These are phyloP conservation scores for Lycocorax pyrrhopterus DNA, from an alignment of 2,113 vertebrate species.

Conservation along the genomic window DNA sequence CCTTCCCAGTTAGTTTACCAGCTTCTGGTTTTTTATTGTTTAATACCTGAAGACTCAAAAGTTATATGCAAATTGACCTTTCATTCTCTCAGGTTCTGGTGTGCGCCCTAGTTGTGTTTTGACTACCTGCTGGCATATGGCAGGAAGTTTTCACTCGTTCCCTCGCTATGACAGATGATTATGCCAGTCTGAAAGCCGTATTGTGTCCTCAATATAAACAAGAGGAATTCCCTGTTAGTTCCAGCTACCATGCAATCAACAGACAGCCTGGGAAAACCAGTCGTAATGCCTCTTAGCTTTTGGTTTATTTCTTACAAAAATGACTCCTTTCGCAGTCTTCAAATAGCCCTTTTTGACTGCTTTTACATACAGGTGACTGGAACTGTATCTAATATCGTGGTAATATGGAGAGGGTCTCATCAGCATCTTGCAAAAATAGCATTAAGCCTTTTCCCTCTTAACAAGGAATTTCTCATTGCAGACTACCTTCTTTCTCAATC, in stretches of 20 bases:
- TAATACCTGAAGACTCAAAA: background rate
- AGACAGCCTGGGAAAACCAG: background rate
- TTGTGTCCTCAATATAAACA: background rate
- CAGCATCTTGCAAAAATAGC: background rate
- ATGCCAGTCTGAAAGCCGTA: background rate
- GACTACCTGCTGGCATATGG: background rate
- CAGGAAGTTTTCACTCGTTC: background rate
- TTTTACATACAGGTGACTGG: background rate
- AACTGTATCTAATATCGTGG: background rate
- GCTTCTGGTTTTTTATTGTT: background rate
- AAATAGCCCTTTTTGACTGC: background rate
- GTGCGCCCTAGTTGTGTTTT: background rate
- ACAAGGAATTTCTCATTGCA: background rate
- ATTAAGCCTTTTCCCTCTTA: background rate
- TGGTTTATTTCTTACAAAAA: background rate
- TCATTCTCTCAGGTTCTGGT: background rate
- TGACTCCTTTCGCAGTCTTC: background rate
- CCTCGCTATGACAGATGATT: background rate
- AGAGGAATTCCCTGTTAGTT: background rate
- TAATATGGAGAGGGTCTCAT: background rate
- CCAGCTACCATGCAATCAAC: background rate
- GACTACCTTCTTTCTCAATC: background rate
- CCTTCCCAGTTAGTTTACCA: background rate
- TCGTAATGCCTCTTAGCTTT: background rate
- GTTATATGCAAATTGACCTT: background rate